Base-by-base conservation (phyloP, 2,797 vertebrate genomes). In the Kryptopterus vitreolus region DNA sequence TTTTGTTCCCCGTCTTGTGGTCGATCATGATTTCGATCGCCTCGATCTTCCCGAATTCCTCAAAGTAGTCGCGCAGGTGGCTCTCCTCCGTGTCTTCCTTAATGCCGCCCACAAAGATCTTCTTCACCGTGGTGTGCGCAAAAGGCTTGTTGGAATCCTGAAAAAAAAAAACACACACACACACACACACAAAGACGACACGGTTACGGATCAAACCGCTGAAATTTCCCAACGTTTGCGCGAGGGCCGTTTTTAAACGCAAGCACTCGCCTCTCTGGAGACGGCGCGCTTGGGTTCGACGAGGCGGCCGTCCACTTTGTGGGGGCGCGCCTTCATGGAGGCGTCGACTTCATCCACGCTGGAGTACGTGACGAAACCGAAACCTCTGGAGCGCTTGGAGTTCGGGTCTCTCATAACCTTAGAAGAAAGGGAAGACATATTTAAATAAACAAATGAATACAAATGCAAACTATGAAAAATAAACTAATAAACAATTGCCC, bases 91-190 rank as follows among this genome's bases (percentile, higher is more conserved):
- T 99, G 72, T 99, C 97, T 89, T 99, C 97, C 81, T 98, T 98
- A 83, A 99, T 99, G 16, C 98, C 98, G 0, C 98, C 98, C 20
- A 99, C 96, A 81, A 99, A 99, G 20, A 99, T 99, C 86, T 99
- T 99, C 81, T 99, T 99, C 20, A 98, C 97, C 0, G 96, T 99
- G 16, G 97, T 92, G 74, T 98, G 97, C 29, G 98, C 98, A 0
- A 97, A 97, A 0, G 98, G 98, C 18, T 95, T 92, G 85, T 95
- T 95, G 0, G 98, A 99, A 83, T 99, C 97, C 98, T 98, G 81
- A 22, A 66, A 78, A 0, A 65, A 0, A 78, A 0, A 0, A 2
- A 2, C 13, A 12, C 26, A 48, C 22, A 12, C 4, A 1, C n/a
- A n/a, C n/a, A n/a, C n/a, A 43, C 38, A 43, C 38, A 9, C 6